Conservation (phyloP, 2,888 invertebrate species). For the Lomographa bimaculata region DNA sequence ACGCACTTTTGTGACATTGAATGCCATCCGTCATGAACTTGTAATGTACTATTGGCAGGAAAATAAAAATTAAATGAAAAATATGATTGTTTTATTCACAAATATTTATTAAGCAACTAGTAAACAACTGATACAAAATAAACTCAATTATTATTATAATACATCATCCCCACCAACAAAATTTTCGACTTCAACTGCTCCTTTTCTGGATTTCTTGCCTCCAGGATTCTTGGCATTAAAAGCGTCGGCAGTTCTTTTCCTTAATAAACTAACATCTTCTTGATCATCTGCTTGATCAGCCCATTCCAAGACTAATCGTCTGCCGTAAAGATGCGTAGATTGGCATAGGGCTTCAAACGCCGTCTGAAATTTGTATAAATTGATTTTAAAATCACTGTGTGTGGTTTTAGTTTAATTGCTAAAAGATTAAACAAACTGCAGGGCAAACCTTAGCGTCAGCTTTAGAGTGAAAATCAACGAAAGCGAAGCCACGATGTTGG, state of each 20-base stretch:
- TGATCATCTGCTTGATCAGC: conserved; percentile 87
- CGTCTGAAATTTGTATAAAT: conserved; percentile 80
- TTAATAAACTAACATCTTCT: conserved; percentile 90
- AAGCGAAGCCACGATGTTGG: conserved; percentile 97
- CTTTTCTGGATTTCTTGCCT: conserved; percentile 76
- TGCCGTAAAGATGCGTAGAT: conserved; percentile 98
- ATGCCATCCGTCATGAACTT: conserved; percentile 41
- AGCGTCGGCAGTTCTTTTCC: conserved; percentile 91
- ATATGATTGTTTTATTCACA: conserved; percentile 22
- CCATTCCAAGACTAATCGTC: conserved; percentile 98
- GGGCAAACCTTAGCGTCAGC: conserved; percentile 93
- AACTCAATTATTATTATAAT: conserved; percentile 6
- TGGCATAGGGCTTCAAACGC: conserved; percentile 97
- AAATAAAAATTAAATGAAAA: conserved; percentile 55
- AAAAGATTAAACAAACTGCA: conserved; percentile 24
- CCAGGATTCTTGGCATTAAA: conserved; percentile 68
- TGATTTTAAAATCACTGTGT: conserved; percentile 1
- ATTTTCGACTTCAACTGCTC: conserved; percentile 67
- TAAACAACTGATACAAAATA: neutral
- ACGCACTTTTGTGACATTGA: conserved; percentile 24
- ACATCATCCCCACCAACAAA: conserved; percentile 64
- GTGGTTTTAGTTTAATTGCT: conserved; percentile 2
- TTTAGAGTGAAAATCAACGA: conserved; percentile 95
- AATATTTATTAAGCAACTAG: conserved; percentile 4
- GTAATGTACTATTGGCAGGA: conserved; percentile 43